Evolutionary conservation across 2,888 invertebrate species (phyloP).

Genomic region (Cephus runcator): DNA sequence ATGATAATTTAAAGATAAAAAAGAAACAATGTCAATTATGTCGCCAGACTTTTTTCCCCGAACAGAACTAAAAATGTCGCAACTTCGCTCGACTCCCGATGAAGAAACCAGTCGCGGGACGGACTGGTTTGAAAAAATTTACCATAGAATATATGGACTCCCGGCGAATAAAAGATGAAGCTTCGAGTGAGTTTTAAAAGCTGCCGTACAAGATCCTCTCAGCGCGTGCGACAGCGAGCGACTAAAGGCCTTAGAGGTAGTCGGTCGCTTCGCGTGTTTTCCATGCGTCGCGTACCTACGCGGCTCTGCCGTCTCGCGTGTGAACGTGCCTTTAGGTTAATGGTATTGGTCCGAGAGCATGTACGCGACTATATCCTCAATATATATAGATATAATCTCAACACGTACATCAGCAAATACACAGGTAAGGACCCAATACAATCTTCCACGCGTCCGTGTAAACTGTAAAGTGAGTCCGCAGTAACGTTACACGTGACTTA

Average conservation of each 20-base stretch:
- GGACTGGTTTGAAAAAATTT: not conserved
- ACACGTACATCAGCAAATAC: not conserved
- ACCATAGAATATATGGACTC: not conserved
- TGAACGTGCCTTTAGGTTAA: conserved; percentile 12
- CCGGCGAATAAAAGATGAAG: not conserved
- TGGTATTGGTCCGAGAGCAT: not conserved
- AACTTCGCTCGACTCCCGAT: not conserved
- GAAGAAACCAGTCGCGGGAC: not conserved
- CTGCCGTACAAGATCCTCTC: conserved; percentile 32
- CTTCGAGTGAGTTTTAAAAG: not conserved
- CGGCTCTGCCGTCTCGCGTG: conserved; percentile 11
- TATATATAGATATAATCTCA: conserved; percentile 5
- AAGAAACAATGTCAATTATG: not conserved
- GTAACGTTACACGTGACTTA: conserved; percentile 5
- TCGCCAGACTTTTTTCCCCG: not conserved
- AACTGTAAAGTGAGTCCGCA: conserved; percentile 3
- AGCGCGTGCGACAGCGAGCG: conserved; percentile 51
- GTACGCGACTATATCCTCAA: conserved; percentile 12
- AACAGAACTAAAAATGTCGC: not conserved
- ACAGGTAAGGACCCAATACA: not conserved
- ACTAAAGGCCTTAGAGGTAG: conserved; percentile 56
- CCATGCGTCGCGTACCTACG: conserved; percentile 34
- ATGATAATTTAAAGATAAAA: not conserved
- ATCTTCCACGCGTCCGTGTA: not conserved
- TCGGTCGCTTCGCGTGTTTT: conserved; percentile 43